Percentiles rank a stretch among this genome's conserved stretches.
phyloP scores from a whole-genome alignment of 2,797 vertebrate genomes.

The Sternotherus odoratus region DNA sequence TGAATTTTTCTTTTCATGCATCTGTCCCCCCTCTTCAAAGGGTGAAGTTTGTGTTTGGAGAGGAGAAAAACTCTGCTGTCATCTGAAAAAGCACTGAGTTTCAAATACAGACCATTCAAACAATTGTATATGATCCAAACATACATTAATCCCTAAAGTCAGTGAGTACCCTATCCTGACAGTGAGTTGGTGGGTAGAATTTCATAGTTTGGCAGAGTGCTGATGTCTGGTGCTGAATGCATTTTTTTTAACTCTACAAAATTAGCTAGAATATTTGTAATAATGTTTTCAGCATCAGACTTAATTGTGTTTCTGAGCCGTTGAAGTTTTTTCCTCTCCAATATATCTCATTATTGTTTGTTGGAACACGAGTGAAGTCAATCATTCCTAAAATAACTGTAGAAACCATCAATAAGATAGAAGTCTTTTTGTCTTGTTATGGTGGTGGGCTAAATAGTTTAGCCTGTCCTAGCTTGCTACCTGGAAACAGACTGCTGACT shows the following conservation, averaged over 20 bases:
- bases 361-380: constrained; percentile 42
- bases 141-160: neutral
- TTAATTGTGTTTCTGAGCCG: neutral
- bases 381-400: constrained; percentile 59
- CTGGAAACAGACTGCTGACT: constrained; percentile 57
- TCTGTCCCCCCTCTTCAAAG: neutral
- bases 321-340: constrained; percentile 24
- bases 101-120: neutral
- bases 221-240: neutral
- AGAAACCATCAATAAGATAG: constrained; percentile 24
- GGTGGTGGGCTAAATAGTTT: constrained; percentile 29
- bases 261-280: constrained; percentile 21
- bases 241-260: neutral
- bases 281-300: constrained; percentile 25
- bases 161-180: neutral
- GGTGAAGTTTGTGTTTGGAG: neutral
- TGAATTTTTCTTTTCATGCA: constrained; percentile 13
- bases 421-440: constrained; percentile 39
- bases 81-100: neutral
- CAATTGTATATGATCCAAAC: neutral
- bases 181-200: neutral
- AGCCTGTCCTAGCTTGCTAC: constrained; percentile 28
- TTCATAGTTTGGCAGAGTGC: neutral
- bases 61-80: neutral
- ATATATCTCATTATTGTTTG: constrained; percentile 33